Base-by-base conservation (phyloP, 2,797 vertebrate genomes). In the Streptopelia turtur region DNA sequence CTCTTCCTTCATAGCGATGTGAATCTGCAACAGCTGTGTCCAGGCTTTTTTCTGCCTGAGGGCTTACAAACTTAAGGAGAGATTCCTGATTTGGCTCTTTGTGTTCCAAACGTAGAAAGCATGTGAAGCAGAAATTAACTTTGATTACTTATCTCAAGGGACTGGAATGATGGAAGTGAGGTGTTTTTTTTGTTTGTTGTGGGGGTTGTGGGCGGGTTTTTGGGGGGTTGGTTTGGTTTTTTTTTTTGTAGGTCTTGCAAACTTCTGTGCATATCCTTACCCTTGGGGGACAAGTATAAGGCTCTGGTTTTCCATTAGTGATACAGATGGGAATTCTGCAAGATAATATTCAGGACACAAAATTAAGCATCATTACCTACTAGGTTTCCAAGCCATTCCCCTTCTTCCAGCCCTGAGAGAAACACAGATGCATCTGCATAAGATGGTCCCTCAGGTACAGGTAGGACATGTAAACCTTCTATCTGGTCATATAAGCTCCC, bases 401-500 rank as follows among this genome's bases (percentile, higher is more conserved):
- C 37, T 18, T 71, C n/a, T 77, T 80, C 22, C 28, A 59, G 20
- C 45, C 65, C 31, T 18, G 33, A 83, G 63, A 88, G 28, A 63
- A 20, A 75, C 6, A 13, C 21, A 39, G 18, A 56, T 71, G 59
- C 1, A 47, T 70, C n/a, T 45, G 5, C 81, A 22, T 77, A 63
- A 66, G n/a, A 16, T 80, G 35, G 49, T 71, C 10, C 8, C 43
- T 90, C 25, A 33, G 43, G 24, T 69, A 13, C 10, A 33, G 63
- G 31, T 28, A 57, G 74, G 18, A 56, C 24, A 53, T 0, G 1
- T 28, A 25, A 77, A 83, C 31, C 20, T 90, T 77, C 52, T 82
- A 11, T 74, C n/a, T 0, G 0, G 9, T 49, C 22, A 3, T 18
- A 30, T 83, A 75, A 57, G 14, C 31, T 78, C 28, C 45, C n/a